Percentiles rank a stretch among this genome's conserved stretches.
These are phyloP conservation scores for Rhyacophila brunnea DNA, from an alignment of 1,140 invertebrate species.

Conservation along the genomic window DNA sequence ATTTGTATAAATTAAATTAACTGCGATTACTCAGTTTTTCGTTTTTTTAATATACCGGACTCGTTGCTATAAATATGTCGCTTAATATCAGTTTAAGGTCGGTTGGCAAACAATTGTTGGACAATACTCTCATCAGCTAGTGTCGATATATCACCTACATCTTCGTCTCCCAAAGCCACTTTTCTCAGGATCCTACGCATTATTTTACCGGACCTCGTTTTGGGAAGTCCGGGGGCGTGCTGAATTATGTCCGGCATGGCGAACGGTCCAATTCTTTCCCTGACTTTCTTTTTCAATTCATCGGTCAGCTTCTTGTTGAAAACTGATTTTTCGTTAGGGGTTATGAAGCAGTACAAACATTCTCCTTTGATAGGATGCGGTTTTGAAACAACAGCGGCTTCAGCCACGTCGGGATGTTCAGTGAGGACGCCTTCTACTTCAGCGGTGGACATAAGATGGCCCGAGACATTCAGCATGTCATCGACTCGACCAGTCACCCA, in stretches of 20 bases:
- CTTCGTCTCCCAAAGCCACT: conserved; percentile 81
- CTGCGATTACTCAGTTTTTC: background rate
- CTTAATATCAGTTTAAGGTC: conserved; percentile 44
- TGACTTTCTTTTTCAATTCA: conserved; percentile 80
- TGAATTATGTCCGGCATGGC: conserved; percentile 94
- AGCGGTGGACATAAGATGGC: conserved; percentile 95
- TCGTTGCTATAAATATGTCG: background rate
- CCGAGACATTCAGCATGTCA: conserved; percentile 97
- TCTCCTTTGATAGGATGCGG: conserved; percentile 94
- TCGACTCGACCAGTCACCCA: conserved; percentile 97
- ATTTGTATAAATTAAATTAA: background rate
- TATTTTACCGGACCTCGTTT: conserved; percentile 97
- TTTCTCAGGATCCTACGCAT: conserved; percentile 94
- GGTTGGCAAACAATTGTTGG: conserved; percentile 72
- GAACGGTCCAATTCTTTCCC: conserved; percentile 93
- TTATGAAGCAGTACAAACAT: conserved; percentile 95
- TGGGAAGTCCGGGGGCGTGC: conserved; percentile 87
- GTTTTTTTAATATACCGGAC: background rate
- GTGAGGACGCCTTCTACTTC: conserved; percentile 91
- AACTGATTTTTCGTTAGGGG: conserved; percentile 72
- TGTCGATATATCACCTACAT: conserved; percentile 92
- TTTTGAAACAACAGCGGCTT: conserved; percentile 93
- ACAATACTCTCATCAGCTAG: conserved; percentile 86
- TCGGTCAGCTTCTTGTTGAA: conserved; percentile 70
- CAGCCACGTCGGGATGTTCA: conserved; percentile 79